Conservation (phyloP, 2,888 invertebrate genomes). For the Torymus texanus region DNA sequence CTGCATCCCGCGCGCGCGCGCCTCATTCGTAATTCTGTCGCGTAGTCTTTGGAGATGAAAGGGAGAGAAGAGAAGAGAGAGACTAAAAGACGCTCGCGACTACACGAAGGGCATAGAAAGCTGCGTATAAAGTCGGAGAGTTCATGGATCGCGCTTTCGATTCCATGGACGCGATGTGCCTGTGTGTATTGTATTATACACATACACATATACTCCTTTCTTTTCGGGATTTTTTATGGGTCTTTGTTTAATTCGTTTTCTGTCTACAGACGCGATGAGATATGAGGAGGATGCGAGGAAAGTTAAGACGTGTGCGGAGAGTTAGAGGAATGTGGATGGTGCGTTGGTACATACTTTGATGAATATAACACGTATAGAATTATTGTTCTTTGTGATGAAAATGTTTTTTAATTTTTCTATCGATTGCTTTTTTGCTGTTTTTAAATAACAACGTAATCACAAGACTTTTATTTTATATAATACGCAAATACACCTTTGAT, state of each 20-base stretch:
- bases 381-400: no score
- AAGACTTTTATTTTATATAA: no score
- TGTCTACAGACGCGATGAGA: neutral
- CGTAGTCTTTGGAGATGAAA: slow-evolving; percentile 67
- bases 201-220: neutral
- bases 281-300: no score
- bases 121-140: slow-evolving; percentile 43
- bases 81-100: neutral
- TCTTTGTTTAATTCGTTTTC: neutral
- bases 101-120: slow-evolving; percentile 54
- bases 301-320: neutral
- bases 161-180: slow-evolving; percentile 1
- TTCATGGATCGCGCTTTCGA: slow-evolving; percentile 14
- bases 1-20: neutral
- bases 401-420: no score
- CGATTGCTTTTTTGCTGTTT: no score
- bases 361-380: no score
- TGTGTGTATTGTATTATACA: no score
- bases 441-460: no score
- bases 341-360: no score
- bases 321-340: no score
- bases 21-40: slow-evolving; percentile 65
- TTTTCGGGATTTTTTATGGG: neutral
- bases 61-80: slow-evolving; percentile 61
- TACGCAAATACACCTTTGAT: no score